Percentiles rank a stretch among this genome's conserved stretches.
phyloP scores from a whole-genome alignment of 2,113 vertebrate genomes.

The Oreochromis spilurus region DNA sequence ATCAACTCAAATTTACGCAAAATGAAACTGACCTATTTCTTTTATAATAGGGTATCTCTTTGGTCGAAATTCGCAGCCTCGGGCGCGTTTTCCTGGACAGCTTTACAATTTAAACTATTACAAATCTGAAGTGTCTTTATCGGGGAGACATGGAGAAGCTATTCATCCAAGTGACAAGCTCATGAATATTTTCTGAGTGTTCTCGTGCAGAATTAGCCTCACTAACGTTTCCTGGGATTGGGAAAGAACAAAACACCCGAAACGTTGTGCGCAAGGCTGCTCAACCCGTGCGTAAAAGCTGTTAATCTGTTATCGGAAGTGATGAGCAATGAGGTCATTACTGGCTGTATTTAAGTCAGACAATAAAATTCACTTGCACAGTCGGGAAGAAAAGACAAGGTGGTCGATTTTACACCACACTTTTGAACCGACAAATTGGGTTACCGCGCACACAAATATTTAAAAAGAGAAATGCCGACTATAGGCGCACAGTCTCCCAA shows the following conservation, averaged over 20 bases:
- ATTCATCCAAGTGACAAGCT: constrained; percentile 13
- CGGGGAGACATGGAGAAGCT: background rate
- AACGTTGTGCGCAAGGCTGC: background rate
- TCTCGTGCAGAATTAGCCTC: background rate
- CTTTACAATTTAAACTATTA: background rate
- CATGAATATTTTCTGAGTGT: constrained; percentile 8
- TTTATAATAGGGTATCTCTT: background rate
- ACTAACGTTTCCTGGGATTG: background rate
- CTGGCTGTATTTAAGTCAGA: background rate
- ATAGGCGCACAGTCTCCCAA: background rate
- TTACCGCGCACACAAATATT: background rate
- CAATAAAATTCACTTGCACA: background rate
- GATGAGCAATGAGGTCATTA: constrained; percentile 1
- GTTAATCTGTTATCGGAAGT: background rate
- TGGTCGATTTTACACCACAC: background rate
- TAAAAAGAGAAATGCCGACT: background rate
- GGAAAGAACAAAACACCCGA: background rate
- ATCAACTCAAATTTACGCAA: background rate
- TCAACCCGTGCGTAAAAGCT: constrained; percentile 23
- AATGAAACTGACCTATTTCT: background rate
- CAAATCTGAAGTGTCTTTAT: background rate
- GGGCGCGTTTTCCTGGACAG: background rate
- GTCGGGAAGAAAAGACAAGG: accelerated
- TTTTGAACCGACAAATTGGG: background rate
- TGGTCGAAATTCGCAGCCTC: background rate